Conservation (phyloP, 2,113 vertebrate species). For the Atrichornis clamosus region DNA sequence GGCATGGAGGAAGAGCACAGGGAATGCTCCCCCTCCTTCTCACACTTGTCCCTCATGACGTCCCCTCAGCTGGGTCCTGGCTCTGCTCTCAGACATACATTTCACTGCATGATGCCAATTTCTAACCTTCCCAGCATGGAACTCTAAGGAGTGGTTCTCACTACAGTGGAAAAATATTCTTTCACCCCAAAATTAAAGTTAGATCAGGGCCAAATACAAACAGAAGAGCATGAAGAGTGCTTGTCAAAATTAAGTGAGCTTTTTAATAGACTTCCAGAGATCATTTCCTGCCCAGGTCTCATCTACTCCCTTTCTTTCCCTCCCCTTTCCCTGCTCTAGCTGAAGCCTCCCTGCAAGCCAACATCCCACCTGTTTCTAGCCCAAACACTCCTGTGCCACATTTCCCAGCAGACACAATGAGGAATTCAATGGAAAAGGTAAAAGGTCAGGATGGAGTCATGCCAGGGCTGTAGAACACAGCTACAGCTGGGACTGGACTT, state of each 20-base stretch:
- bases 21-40: background rate
- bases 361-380: constrained; percentile 33
- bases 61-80: background rate
- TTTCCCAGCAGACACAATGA: background rate
- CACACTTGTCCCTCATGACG: background rate
- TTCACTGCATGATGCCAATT: background rate
- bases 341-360: background rate
- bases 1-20: background rate
- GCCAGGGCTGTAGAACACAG: background rate
- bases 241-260: background rate
- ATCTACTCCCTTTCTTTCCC: background rate
- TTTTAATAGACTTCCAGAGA: background rate
- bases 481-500: constrained; percentile 16
- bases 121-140: background rate
- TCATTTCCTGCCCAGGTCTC: background rate
- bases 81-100: background rate
- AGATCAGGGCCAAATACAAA: background rate
- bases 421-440: background rate
- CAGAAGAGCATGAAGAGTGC: background rate
- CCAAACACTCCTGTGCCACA: background rate
- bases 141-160: background rate
- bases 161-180: background rate
- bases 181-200: background rate
- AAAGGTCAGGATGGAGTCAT: background rate
- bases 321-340: background rate